Base-by-base conservation (phyloP, 1,140 invertebrate genomes). In the Saccostrea glomerata region DNA sequence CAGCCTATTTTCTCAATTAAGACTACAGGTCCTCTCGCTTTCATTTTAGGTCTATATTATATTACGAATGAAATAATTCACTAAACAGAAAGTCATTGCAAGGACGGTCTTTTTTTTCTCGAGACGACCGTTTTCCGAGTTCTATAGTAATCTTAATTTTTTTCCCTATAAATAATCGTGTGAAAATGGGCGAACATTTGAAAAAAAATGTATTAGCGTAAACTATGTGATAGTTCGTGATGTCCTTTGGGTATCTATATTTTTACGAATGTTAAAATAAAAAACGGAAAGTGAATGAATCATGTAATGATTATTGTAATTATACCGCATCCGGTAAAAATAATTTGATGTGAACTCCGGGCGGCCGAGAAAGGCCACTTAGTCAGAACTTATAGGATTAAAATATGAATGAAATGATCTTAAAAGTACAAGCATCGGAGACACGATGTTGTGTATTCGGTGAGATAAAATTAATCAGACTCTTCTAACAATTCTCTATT, bases 231-330 rank as follows among this genome's bases (percentile, higher is more conserved):
- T 30, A 77, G 70, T 30, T 30, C 70, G 70, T 77, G 70, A 77
- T 77, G 30, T 77, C 70, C 70, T 77, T 36, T 77, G 70, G 70
- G 70, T 30, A 77, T 77, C 70, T 77, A 36, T 77, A 77, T 77
- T 77, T 77, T 77, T 77, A 77, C 70, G 23, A 77, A 77, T 77
- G 70, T 77, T 30, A 77, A 77, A 77, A 30, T 30, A 77, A 25
- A 77, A 66, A 77, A 77, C 70, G 70, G 70, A 77, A 36, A 77
- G 70, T 77, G 70, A 77, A 77, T 77, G 70, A 77, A 77, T 77
- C 70, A 77, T 77, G 70, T 77, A 77, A 77, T 77, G 70, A 77
- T 77, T 77, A 77, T 25, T 2, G 25, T 36, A 77, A 77, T 77
- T 15, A 36, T 30, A 13, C 70, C 70, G 70, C 70, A 77, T 77